Conservation (phyloP, 1,140 invertebrate species). For the Euwallacea similis region DNA sequence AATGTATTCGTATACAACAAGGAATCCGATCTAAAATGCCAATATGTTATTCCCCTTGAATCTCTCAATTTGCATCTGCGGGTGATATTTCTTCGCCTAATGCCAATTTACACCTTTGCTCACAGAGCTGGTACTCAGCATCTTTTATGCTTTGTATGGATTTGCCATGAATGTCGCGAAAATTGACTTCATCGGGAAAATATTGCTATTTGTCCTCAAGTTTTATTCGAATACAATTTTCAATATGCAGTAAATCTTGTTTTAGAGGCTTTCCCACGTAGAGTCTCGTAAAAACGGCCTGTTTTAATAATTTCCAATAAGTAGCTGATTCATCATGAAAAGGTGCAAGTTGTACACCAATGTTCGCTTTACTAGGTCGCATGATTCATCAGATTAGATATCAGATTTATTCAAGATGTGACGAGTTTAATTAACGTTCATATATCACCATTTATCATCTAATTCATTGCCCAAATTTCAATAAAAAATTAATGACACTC, state of each 20-base stretch:
- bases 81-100: slow-evolving; percentile 17
- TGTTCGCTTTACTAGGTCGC: no score
- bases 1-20: slow-evolving; percentile 3
- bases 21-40: slow-evolving; percentile 7
- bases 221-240: slow-evolving; percentile 15
- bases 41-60: slow-evolving; percentile 12
- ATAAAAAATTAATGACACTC: no score
- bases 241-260: slow-evolving; percentile 18
- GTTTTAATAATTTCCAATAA: no score
- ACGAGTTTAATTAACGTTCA: no score
- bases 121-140: slow-evolving; percentile 3
- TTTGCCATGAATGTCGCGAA: slow-evolving; percentile 15
- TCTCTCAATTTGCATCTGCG: slow-evolving; percentile 19
- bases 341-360: no score
- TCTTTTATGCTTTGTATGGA: slow-evolving; percentile 26
- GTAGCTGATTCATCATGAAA: no score
- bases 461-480: no score
- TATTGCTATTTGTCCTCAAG: background rate
- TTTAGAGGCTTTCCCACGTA: no score
- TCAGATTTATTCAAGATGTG: no score
- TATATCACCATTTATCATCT: no score
- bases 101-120: slow-evolving; percentile 25
- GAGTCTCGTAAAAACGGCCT: no score
- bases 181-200: slow-evolving; percentile 14
- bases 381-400: no score